These are phyloP conservation scores for Onchidella celtica DNA, from an alignment of 2,888 invertebrate species.

Conservation along the genomic window DNA sequence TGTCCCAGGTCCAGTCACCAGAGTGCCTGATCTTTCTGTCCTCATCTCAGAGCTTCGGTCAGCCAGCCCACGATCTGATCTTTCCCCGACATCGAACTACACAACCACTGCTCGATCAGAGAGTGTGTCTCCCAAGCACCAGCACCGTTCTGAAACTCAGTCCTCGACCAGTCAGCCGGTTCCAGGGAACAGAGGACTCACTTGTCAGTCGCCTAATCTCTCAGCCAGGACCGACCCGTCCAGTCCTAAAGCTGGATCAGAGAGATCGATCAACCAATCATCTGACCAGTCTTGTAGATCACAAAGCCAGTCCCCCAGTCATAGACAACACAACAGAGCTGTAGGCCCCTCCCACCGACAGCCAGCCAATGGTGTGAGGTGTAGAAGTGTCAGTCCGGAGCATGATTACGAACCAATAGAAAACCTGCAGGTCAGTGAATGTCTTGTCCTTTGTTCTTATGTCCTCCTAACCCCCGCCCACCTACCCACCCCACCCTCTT, in stretches of 20 bases:
- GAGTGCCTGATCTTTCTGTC: slow-evolving; percentile 37
- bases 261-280: background rate
- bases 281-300: background rate
- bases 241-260: background rate
- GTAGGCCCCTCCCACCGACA: slow-evolving; percentile 1
- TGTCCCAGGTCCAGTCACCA: background rate
- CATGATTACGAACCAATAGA: slow-evolving; percentile 60
- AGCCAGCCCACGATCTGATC: slow-evolving; percentile 25
- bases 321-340: background rate
- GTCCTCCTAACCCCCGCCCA: no score
- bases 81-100: slow-evolving; percentile 31
- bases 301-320: background rate
- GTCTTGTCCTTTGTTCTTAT: no score
- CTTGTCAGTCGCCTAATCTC: background rate
- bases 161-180: background rate
- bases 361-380: slow-evolving; percentile 20
- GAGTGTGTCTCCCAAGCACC: background rate
- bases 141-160: background rate
- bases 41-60: slow-evolving; percentile 44
- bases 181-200: background rate
- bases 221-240: background rate
- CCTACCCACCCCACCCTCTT: no score
- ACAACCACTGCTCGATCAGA: slow-evolving; percentile 37
- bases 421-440: slow-evolving; percentile 49
- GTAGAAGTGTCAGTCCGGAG: slow-evolving; percentile 52